Evolutionary conservation across 2,888 invertebrate genomes (phyloP).

Genomic region (Himalopsyche anomala): DNA sequence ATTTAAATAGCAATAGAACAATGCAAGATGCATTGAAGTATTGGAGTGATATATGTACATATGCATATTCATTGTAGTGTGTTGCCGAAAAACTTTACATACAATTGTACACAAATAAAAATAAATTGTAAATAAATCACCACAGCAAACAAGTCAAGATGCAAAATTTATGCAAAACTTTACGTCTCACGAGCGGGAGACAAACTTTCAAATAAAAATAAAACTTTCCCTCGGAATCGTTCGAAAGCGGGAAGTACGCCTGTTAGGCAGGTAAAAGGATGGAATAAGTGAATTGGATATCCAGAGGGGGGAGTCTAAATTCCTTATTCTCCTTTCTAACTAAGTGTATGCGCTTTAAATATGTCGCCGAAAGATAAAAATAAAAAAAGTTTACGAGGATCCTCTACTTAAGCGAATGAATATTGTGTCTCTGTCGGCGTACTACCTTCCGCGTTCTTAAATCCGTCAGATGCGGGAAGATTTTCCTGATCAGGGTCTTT

Average conservation of each 20-base stretch:
- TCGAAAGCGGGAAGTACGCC: slow-evolving; percentile 62
- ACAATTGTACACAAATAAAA: background rate
- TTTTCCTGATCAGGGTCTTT: slow-evolving; percentile 56
- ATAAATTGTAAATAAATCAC: slow-evolving; percentile 35
- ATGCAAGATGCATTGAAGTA: no score
- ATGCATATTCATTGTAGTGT: background rate
- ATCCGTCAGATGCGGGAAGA: slow-evolving; percentile 51
- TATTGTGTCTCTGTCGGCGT: slow-evolving; percentile 46
- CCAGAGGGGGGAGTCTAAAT: slow-evolving; percentile 42
- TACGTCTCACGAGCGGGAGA: slow-evolving; percentile 22
- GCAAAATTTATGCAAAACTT: slow-evolving; percentile 44
- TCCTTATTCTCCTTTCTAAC: slow-evolving; percentile 47
- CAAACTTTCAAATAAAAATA: slow-evolving; percentile 41
- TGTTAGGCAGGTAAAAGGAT: slow-evolving; percentile 65
- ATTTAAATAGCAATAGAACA: no score
- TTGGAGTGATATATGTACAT: no score
- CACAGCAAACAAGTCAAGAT: slow-evolving; percentile 34
- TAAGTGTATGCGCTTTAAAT: slow-evolving; percentile 64
- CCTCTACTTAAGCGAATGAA: slow-evolving; percentile 64
- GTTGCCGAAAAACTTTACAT: slow-evolving; percentile 7
- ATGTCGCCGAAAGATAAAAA: slow-evolving; percentile 62
- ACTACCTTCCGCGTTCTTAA: slow-evolving; percentile 44
- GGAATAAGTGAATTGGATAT: slow-evolving; percentile 65
- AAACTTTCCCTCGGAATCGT: slow-evolving; percentile 43
- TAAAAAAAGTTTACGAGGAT: slow-evolving; percentile 64